Evolutionary conservation across 2,797 vertebrate genomes (phyloP).

Genomic region (Gallirallus australis): DNA sequence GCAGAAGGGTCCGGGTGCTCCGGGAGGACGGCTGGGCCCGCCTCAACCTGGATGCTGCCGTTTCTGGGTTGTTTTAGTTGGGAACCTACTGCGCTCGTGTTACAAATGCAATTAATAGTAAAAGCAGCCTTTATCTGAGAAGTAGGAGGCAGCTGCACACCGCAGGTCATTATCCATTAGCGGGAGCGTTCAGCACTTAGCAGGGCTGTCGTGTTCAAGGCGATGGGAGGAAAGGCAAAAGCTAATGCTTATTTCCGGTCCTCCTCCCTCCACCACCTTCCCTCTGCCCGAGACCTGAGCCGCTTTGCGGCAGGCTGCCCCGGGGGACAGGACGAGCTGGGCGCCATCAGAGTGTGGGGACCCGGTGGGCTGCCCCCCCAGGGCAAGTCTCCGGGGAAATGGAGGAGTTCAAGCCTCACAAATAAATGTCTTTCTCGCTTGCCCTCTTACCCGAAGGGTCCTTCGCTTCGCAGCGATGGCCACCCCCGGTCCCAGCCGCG

Average conservation of each 20-base stretch:
- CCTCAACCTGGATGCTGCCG: not conserved
- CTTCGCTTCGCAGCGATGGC: not conserved
- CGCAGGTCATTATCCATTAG: slow-evolving; percentile 62
- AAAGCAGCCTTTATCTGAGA: slow-evolving; percentile 52
- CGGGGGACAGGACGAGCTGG: not conserved
- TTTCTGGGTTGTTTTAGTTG: not conserved
- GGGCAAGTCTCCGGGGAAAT: not conserved
- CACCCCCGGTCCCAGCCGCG: not conserved
- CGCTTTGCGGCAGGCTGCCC: not conserved
- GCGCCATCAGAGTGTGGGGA: not conserved
- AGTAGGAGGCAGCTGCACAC: slow-evolving; percentile 56
- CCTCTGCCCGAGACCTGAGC: not conserved
- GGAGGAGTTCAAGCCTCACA: not conserved
- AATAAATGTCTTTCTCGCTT: not conserved
- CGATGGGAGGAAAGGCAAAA: not conserved
- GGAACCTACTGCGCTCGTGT: slow-evolving; percentile 21
- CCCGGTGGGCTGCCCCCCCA: fast-evolving
- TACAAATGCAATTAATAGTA: slow-evolving; percentile 69
- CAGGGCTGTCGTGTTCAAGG: not conserved
- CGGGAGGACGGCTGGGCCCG: not conserved
- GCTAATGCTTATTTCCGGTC: not conserved
- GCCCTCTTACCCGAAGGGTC: not conserved
- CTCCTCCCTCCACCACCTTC: not conserved
- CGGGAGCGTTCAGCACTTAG: slow-evolving; percentile 32
- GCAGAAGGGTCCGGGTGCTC: not conserved